Conservation (phyloP, 1,140 invertebrate genomes). For the Acromyrmex echinatior region DNA sequence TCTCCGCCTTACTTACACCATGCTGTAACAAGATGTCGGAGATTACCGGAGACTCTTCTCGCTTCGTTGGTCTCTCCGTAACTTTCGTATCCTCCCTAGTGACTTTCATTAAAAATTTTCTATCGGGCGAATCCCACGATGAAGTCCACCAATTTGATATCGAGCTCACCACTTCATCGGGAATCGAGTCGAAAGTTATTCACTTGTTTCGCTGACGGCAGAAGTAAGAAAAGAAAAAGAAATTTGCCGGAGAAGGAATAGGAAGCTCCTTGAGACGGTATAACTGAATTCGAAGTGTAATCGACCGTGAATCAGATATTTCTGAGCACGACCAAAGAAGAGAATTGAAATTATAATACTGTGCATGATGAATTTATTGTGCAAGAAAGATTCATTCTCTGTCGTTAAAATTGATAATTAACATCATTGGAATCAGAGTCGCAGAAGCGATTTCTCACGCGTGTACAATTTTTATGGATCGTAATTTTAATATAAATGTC, state of each 20-base stretch:
- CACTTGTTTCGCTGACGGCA: conserved; percentile 26
- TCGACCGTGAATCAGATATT: not conserved
- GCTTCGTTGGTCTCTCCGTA: conserved; percentile 51
- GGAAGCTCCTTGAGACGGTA: conserved; percentile 7
- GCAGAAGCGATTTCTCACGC: not conserved
- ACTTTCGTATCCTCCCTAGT: conserved; percentile 45
- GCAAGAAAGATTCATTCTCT: not conserved
- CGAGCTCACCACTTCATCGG: conserved; percentile 71
- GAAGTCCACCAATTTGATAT: conserved; percentile 71
- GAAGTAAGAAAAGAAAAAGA: not conserved
- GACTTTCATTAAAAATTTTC: conserved; percentile 76
- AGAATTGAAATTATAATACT: conserved; percentile 25
- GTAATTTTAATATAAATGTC: conserved; percentile 26
- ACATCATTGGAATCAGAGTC: not conserved
- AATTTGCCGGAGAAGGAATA: conserved; percentile 21
- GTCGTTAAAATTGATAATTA: conserved; percentile 4
- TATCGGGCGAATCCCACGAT: conserved; percentile 67
- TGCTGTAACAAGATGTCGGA: conserved; percentile 60
- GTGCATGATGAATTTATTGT: too few species aligned
- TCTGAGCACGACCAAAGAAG: not conserved
- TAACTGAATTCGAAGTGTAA: conserved; percentile 11
- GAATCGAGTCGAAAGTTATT: conserved; percentile 60
- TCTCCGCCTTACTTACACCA: conserved; percentile 30
- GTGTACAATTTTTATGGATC: not conserved
- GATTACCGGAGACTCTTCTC: conserved; percentile 53